Base-by-base conservation (phyloP, 2,888 invertebrate genomes). In the Cheilosia soror region DNA sequence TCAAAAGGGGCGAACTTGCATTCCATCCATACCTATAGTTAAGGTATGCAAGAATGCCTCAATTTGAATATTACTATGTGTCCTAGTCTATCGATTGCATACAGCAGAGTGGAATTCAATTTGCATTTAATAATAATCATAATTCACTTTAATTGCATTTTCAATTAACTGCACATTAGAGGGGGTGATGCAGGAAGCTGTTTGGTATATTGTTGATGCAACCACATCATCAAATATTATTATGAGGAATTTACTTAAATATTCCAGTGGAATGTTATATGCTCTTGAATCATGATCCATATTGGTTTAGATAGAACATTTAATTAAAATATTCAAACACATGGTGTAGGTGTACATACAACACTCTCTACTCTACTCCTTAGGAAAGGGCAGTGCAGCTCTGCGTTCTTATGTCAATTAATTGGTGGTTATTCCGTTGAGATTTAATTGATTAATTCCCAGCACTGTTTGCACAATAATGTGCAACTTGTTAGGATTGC, bases 41-140 rank as follows among this genome's bases (percentile, higher is more conserved):
- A 11, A 4, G 11, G 49, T 25, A 9, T 25, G 25, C 25, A 11
- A 9, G 25, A 9, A 49, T 4, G 49, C 49, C 20, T 9, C 4
- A 3, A 9, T 9, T 42, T 20, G 20, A 6, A 2, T 15, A 5
- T 5, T n/a, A 47, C 15, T 42, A 20, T 7, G 42, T 31, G 42
- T 11, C 27, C 7, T 4, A 27, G 42, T 57, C 9, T 27, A 37
- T 42, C 11, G n/a, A 1, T 9, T 58, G 27, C 31, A 31, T 55
- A 25, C 27, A 33, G 2, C 11, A 20, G 57, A 65, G 57, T 57
- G 57, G 57, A 65, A 75, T 75, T 75, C 75, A 63, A 75, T 75
- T 75, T 75, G 47, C 75, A 65, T 75, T 47, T 49, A 75, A 47
- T 75, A 65, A 75, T 49, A 57, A 49, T 65, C 75, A 65, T 65